Percentiles rank a stretch among this genome's conserved stretches.
phyloP scores from a whole-genome alignment of 2,113 vertebrate genomes.

The Cottus gobio region DNA sequence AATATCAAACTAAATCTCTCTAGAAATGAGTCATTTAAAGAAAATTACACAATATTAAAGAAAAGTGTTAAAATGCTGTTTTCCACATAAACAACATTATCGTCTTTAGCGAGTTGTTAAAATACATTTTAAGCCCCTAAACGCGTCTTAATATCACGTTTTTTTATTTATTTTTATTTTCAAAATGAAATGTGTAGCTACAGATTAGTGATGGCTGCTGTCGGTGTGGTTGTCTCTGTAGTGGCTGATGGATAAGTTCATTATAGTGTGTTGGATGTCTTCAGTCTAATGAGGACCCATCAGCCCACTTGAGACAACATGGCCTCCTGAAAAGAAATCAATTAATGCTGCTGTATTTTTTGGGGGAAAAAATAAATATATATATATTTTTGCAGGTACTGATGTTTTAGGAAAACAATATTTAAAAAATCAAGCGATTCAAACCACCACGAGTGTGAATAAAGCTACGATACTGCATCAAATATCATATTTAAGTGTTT shows the following conservation, averaged over 20 bases:
- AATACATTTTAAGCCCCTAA: background rate
- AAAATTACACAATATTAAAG: background rate
- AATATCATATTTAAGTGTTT: background rate
- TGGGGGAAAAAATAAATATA: background rate
- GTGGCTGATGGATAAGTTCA: slow-evolving; percentile 82
- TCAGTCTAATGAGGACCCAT: slow-evolving; percentile 79
- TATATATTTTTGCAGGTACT: slow-evolving; percentile 3
- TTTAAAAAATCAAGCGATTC: slow-evolving; percentile 9
- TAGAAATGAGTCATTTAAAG: background rate
- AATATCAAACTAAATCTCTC: background rate
- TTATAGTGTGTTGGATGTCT: slow-evolving; percentile 77
- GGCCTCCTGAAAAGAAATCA: slow-evolving; percentile 81
- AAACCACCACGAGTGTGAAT: background rate
- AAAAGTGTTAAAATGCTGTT: background rate
- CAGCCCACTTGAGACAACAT: slow-evolving; percentile 74
- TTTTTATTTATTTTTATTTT: slow-evolving; percentile 11
- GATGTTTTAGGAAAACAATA: background rate
- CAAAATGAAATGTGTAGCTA: background rate
- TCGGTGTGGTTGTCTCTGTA: slow-evolving; percentile 22
- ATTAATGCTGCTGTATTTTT: slow-evolving; percentile 65
- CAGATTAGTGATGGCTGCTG: slow-evolving; percentile 5
- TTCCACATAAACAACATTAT: background rate
- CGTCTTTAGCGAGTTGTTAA: background rate
- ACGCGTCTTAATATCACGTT: background rate
- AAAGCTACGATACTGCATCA: background rate